Evolutionary conservation across 2,113 vertebrate species (phyloP), one percentile per base, ranked within the genome.

Genomic region (Symphodus melops): DNA sequence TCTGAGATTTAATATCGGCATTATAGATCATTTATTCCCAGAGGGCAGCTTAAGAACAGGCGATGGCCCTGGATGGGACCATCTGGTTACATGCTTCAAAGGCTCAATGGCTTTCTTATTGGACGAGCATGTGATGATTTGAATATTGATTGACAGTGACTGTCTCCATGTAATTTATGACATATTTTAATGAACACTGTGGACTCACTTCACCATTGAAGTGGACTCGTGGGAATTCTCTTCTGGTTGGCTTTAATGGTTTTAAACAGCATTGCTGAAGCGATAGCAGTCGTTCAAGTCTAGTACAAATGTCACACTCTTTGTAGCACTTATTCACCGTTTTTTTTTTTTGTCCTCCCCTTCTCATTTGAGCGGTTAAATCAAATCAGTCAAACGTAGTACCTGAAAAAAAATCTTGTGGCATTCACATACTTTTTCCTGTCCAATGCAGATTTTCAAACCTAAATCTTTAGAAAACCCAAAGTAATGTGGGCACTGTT

Each of bases 111-210:
- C 21, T 65, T 65, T 77, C 41, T 72, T 46, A 75, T 73, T 78
- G 79, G 68, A 75, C 79, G 63, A 68, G 44, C 62, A 28, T 69
- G 54, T 65, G 44, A 58, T 52, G 66, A 77, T 69, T 48, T 72
- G 49, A 52, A 33, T 85, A 85, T 85, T 71, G 77, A 87, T 80
- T 70, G 51, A 54, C 64, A 41, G 23, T 42, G 49, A 77, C 33
- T 53, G 49, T 59, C 48, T 42, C 9, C 58, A 37, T 25, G 51
- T 75, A 54, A 81, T 84, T 71, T 62, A 73, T 70, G 37, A 16
- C 64, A 17, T 20, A 42, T 56, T n/a, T 8, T 57, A 62, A 1
- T 48, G 13, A 42, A 72, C 37, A 57, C 21, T 52, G 28, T 61
- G 54, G 57, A 53, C 44, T 81, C 68, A 70, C 28, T 76, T 44